These are phyloP conservation scores for Yasuhikotakia modesta DNA, from an alignment of 2,797 vertebrate genomes.

Conservation along the genomic window DNA sequence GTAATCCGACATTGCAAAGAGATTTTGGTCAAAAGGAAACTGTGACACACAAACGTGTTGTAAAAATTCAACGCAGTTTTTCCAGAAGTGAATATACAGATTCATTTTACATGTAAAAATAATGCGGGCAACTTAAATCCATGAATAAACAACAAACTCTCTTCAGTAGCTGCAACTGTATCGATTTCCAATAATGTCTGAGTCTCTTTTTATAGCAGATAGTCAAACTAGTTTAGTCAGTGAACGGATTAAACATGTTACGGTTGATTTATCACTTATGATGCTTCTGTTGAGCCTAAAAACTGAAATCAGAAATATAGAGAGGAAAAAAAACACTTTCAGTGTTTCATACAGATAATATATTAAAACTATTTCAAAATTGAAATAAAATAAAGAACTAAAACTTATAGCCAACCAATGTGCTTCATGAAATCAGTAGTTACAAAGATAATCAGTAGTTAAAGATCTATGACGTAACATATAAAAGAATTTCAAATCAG, in stretches of 20 bases:
- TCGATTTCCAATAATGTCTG: background rate
- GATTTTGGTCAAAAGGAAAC: slow-evolving; percentile 53
- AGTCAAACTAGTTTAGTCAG: background rate
- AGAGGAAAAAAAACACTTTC: slow-evolving; percentile 40
- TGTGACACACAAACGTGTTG: slow-evolving; percentile 36
- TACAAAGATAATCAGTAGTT: slow-evolving; percentile 2
- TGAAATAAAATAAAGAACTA: slow-evolving; percentile 24
- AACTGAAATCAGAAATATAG: too few species aligned
- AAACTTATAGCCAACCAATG: slow-evolving; percentile 27
- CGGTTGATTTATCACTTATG: slow-evolving; percentile 8
- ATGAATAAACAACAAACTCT: slow-evolving; percentile 7
- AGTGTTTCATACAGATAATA: slow-evolving; percentile 26
- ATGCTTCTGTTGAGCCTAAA: slow-evolving; percentile 1
- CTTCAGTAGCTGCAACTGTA: slow-evolving; percentile 12
- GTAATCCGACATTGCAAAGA: slow-evolving; percentile 82
- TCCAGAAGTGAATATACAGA: slow-evolving; percentile 35
- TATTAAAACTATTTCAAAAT: background rate
- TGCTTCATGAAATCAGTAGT: slow-evolving; percentile 33
- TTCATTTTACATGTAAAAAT: slow-evolving; percentile 41
- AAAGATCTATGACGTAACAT: slow-evolving; percentile 31
- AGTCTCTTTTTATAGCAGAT: background rate
- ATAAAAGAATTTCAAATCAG: slow-evolving; percentile 37
- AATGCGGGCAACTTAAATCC: slow-evolving; percentile 18
- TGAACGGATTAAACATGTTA: background rate
- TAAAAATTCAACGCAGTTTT: slow-evolving; percentile 42